These are phyloP conservation scores for Gallinago solitaria DNA, from an alignment of 2,797 vertebrate species.

Conservation along the genomic window DNA sequence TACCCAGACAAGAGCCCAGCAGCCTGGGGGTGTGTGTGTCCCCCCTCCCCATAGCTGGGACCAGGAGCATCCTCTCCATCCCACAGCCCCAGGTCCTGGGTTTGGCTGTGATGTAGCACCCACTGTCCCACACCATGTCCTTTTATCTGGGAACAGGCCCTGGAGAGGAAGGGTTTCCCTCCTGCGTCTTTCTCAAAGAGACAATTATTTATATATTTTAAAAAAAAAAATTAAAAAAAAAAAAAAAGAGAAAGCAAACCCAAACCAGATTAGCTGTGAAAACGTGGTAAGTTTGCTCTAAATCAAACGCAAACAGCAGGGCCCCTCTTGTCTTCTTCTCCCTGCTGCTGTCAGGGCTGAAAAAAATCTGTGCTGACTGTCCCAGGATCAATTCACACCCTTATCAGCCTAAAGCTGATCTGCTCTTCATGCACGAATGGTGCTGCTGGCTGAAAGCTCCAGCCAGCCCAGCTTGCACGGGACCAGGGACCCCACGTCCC, in stretches of 20 bases:
- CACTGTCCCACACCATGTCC: accelerated
- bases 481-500: accelerated
- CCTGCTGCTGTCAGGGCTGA: background rate
- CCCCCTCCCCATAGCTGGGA: background rate
- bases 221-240: background rate
- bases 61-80: background rate
- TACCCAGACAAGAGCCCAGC: background rate
- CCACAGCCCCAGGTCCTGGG: accelerated
- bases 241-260: background rate
- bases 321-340: background rate
- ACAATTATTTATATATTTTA: background rate
- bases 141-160: background rate
- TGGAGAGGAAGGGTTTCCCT: background rate
- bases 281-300: background rate
- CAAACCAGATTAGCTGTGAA: background rate
- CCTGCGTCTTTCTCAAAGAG: background rate
- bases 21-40: no score
- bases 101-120: background rate
- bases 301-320: background rate
- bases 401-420: background rate
- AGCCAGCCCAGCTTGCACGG: background rate
- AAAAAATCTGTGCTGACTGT: background rate
- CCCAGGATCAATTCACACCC: accelerated
- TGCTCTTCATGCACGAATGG: accelerated
- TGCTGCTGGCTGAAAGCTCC: background rate